Evolutionary conservation across 2,113 vertebrate species (phyloP).

Genomic region (Notarius quadriscutis): DNA sequence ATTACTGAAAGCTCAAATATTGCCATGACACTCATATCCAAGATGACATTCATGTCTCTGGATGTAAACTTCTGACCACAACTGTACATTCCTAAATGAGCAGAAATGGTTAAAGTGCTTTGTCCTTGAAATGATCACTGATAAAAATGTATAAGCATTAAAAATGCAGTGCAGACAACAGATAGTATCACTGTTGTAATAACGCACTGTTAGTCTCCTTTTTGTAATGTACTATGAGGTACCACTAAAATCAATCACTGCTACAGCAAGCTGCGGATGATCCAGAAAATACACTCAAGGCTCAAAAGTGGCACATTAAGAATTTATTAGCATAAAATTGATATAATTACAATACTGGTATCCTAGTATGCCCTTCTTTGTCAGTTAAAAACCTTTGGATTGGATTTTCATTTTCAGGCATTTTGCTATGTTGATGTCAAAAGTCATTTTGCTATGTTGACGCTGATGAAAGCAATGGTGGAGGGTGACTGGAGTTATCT

Average conservation of each 20-base stretch:
- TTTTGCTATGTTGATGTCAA: conserved; percentile 45
- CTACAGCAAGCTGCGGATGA: background rate
- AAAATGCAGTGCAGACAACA: background rate
- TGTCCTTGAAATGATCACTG: background rate
- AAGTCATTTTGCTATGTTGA: conserved; percentile 9
- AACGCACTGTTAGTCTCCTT: background rate
- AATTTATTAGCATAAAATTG: background rate
- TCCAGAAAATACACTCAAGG: conserved; percentile 1
- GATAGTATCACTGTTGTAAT: background rate
- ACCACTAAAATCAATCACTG: background rate
- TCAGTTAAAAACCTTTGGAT: conserved; percentile 22
- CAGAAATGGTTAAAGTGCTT: background rate
- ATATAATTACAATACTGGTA: conserved; percentile 15
- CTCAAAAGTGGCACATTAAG: conserved; percentile 8
- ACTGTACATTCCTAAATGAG: background rate
- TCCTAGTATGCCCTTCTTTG: conserved; percentile 27
- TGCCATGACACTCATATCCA: no score
- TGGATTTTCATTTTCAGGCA: conserved; percentile 37
- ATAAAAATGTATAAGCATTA: background rate
- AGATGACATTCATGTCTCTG: no score
- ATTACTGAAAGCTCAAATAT: no score
- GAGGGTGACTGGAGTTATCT: conserved; percentile 17
- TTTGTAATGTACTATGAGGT: background rate
- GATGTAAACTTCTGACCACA: no score
- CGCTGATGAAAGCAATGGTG: conserved; percentile 39